phyloP scores from a whole-genome alignment of 2,797 vertebrate genomes.

The Tympanoctomys barrerae region DNA sequence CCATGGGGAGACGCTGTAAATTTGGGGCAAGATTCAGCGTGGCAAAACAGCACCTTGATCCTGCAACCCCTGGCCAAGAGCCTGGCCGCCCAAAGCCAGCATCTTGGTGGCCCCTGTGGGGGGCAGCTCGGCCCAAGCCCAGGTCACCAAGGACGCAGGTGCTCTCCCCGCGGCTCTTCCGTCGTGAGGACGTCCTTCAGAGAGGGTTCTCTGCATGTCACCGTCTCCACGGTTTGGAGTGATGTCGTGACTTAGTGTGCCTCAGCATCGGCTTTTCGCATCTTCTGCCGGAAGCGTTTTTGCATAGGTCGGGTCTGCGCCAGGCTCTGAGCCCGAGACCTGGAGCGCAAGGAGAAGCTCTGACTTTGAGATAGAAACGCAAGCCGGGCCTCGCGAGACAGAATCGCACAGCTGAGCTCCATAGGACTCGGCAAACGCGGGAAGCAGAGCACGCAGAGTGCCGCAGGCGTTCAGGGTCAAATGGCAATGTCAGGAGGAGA shows the following conservation, averaged over 20 bases:
- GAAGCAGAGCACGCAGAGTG: neutral
- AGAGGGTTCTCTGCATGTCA: slow-evolving; percentile 62
- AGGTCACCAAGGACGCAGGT: slow-evolving; percentile 67
- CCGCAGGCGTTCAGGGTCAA: neutral
- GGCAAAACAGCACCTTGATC: slow-evolving; percentile 72
- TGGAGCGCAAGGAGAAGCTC: neutral
- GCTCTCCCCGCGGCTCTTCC: slow-evolving; percentile 68
- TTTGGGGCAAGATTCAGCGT: slow-evolving; percentile 70
- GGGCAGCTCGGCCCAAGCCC: slow-evolving; percentile 38
- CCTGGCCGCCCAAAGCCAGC: slow-evolving; percentile 4
- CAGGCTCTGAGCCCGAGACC: neutral
- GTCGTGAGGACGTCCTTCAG: slow-evolving; percentile 66
- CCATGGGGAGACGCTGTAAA: slow-evolving; percentile 78
- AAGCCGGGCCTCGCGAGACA: neutral
- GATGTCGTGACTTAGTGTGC: slow-evolving; percentile 56
- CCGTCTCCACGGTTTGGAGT: neutral
- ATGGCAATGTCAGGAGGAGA: neutral
- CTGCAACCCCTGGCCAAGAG: slow-evolving; percentile 65
- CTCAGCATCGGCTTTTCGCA: neutral
- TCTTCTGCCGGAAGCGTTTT: neutral
- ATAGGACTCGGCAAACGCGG: neutral
- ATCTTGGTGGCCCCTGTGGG: slow-evolving; percentile 51
- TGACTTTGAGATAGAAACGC: neutral
- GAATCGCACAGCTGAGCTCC: neutral
- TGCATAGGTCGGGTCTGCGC: neutral